phyloP scores from a whole-genome alignment of 2,888 invertebrate genomes.

The Hyposoter didymator region DNA sequence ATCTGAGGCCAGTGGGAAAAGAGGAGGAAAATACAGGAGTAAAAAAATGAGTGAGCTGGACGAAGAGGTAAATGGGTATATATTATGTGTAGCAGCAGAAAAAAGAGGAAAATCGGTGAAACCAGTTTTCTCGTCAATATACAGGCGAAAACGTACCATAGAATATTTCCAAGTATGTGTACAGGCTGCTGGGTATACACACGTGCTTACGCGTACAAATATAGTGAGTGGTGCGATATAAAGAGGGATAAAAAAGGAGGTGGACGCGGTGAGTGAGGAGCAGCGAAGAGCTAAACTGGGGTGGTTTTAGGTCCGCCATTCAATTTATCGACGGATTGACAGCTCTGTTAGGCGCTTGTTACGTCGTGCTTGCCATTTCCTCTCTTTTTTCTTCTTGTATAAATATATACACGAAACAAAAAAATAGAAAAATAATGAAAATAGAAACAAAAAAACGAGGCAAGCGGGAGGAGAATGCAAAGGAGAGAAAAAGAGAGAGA shows the following conservation, averaged over 20 bases:
- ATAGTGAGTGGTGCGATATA: constrained; percentile 16
- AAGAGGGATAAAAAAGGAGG: constrained; percentile 27
- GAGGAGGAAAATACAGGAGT: constrained; percentile 39
- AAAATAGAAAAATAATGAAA: constrained; percentile 36
- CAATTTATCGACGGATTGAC: constrained; percentile 83
- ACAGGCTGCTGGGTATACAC: constrained; percentile 1
- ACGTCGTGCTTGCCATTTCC: constrained; percentile 74
- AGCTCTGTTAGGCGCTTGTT: constrained; percentile 83
- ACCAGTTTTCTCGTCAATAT: constrained; percentile 47
- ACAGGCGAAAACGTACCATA: constrained; percentile 70
- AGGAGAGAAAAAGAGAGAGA: not conserved
- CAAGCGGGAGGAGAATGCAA: not conserved
- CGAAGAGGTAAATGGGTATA: constrained; percentile 43
- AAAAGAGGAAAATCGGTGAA: constrained; percentile 50
- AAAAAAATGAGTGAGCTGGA: constrained; percentile 50
- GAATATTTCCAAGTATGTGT: constrained; percentile 67
- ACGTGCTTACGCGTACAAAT: constrained; percentile 32
- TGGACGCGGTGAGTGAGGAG: constrained; percentile 66
- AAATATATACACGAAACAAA: not conserved
- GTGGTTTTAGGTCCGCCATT: constrained; percentile 83
- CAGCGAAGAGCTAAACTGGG: constrained; percentile 76
- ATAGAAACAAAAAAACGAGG: not conserved
- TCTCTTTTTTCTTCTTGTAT: constrained; percentile 55
- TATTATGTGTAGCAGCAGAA: constrained; percentile 34
- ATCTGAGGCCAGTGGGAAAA: constrained; percentile 69